Percentiles rank a stretch among this genome's conserved stretches.
Conservation (phyloP, 37 sponge, comb jelly and placozoan genomes). For the Beroe ovata region DNA sequence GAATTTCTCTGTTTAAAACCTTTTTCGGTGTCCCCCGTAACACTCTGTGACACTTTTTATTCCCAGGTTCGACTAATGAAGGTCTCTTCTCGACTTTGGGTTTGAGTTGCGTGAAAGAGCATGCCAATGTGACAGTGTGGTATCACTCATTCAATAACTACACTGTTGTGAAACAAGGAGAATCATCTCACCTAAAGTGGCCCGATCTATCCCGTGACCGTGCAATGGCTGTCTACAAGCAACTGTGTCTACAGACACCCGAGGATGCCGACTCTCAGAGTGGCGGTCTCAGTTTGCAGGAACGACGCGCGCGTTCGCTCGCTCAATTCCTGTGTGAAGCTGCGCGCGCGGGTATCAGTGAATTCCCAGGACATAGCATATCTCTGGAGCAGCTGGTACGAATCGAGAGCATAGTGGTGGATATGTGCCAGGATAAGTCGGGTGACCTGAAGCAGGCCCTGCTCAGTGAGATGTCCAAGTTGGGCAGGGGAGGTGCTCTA, state of each 20-base stretch:
- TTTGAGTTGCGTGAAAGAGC: no score
- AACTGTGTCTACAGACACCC: background rate
- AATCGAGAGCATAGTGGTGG: constrained; percentile 15
- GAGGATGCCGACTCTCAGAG: background rate
- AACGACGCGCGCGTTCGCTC: background rate
- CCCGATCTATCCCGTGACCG: background rate
- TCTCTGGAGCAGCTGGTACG: background rate
- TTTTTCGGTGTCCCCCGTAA: no score
- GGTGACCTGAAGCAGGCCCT: no score
- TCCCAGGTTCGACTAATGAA: no score
- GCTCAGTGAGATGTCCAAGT: no score
- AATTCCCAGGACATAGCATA: background rate
- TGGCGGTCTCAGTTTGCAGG: background rate
- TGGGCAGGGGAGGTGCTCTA: no score
- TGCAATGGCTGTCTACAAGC: background rate
- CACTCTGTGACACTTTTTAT: no score
- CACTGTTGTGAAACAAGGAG: background rate
- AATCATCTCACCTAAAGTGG: background rate
- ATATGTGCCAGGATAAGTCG: no score
- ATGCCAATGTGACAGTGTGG: background rate
- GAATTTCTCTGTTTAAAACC: no score
- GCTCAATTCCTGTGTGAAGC: constrained; percentile 30
- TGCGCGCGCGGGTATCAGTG: background rate
- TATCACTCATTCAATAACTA: background rate
- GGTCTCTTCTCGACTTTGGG: no score